phyloP scores from a whole-genome alignment of 2,888 invertebrate species.

The Diplolepis rosae region DNA sequence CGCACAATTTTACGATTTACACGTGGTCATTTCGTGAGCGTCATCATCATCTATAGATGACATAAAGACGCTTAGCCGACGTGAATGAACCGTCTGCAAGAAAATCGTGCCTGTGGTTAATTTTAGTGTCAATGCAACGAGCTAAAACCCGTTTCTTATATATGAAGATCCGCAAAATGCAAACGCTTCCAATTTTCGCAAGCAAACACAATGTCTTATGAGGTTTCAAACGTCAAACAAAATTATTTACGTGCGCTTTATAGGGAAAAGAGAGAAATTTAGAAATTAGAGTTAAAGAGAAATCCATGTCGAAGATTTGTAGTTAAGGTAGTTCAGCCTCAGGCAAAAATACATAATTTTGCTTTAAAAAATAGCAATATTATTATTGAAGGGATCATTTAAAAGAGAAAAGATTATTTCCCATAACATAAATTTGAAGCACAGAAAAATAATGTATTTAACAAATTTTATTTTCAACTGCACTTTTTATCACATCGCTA shows the following conservation, averaged over 20 bases:
- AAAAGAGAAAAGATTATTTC: too few relatives aligned
- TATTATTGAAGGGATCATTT: too few relatives aligned
- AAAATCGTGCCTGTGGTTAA: slow-evolving; percentile 24
- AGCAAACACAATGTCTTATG: background rate
- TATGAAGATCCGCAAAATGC: slow-evolving; percentile 10
- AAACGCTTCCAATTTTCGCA: background rate
- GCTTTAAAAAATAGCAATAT: too few relatives aligned
- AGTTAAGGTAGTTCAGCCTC: too few relatives aligned
- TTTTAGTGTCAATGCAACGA: slow-evolving; percentile 22
- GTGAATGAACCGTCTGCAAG: slow-evolving; percentile 30
- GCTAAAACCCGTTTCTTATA: slow-evolving; percentile 16
- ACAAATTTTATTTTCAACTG: too few relatives aligned
- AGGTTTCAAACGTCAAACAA: slow-evolving; percentile 9
- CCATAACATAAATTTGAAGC: too few relatives aligned
- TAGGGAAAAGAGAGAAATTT: too few relatives aligned
- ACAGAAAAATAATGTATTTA: too few relatives aligned
- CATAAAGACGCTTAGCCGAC: slow-evolving; percentile 13
- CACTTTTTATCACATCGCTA: too few relatives aligned
- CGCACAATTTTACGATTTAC: slow-evolving; percentile 19
- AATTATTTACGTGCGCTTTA: background rate
- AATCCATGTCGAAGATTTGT: too few relatives aligned
- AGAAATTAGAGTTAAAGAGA: too few relatives aligned
- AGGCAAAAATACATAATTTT: too few relatives aligned
- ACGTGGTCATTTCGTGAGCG: slow-evolving; percentile 8
- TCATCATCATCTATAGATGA: background rate